Evolutionary conservation across 1,140 invertebrate genomes (phyloP), one percentile per base, ranked within the genome.

Genomic region (Drosophila arizonae): DNA sequence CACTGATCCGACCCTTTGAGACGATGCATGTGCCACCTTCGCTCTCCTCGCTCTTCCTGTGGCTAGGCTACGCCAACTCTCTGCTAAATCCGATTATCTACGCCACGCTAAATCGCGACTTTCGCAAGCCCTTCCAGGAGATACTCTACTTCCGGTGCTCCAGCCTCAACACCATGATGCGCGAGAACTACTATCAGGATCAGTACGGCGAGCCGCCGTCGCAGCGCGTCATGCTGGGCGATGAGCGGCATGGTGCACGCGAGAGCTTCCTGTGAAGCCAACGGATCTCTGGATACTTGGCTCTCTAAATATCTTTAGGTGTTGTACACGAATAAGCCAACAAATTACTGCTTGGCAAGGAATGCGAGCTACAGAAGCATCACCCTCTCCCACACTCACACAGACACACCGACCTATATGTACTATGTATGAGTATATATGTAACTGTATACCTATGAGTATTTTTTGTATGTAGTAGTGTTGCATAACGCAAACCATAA

Each of bases 1-100:
- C 98, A 1, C 92, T 98, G 9, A 94, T 98, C 33, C 94, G 95
- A 84, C 97, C 95, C n/a, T 98, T 98, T 61, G 93, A 94, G 65
- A 94, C 93, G 51, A 92, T 94, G 46, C 92, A 93, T 61, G 95
- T 96, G 67, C 95, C 94, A 93, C 97, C 95, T 94, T 90, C 96
- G 93, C 90, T 99, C 94, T 94, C 95, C 81, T 92, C 93, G 43
- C 73, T 95, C 78, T 92, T 98, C 86, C 94, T 97, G 26, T 98
- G 97, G 97, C 93, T 98, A 60, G 97, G 98, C 67, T 99, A 99
- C 92, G 95, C 97, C 67, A 99, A 99, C 91, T 97, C 96, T 68
- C 94, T 98, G 41, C 93, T 97, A 43, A 99, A 99, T 91, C 98
- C 98, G 0, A 95, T 98, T 62, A 98, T 99, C 51, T 98, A 98